Conservation (phyloP, 2,888 invertebrate genomes). For the Folsomia manolachei region DNA sequence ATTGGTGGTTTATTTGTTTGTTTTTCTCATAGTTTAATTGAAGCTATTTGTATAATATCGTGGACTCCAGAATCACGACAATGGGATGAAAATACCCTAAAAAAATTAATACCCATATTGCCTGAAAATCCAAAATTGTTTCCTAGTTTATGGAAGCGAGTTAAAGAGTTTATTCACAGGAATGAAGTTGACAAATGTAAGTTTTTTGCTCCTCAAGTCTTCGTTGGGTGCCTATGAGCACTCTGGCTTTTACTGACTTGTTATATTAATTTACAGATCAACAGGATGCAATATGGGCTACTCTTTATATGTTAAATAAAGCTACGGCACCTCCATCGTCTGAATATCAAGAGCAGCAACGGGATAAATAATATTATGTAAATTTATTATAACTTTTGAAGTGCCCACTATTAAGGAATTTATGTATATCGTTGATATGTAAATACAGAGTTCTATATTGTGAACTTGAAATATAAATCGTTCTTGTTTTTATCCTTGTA, state of each 20-base stretch:
- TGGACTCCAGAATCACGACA: conserved; percentile 34
- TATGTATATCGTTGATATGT: conserved; percentile 13
- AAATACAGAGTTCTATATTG: conserved; percentile 4
- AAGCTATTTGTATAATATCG: conserved; percentile 45
- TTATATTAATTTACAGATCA: conserved; percentile 34
- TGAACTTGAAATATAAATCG: neutral
- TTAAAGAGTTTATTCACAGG: conserved; percentile 37
- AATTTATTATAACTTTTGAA: conserved; percentile 38
- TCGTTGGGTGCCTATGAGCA: neutral
- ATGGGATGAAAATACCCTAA: conserved; percentile 39
- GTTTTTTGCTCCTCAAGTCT: neutral
- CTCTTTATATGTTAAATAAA: conserved; percentile 40
- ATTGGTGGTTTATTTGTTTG: too few species aligned
- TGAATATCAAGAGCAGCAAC: conserved; percentile 25
- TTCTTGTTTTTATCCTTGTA: neutral
- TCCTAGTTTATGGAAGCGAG: conserved; percentile 42
- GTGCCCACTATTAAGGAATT: conserved; percentile 36
- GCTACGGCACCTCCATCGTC: conserved; percentile 17
- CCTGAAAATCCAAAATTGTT: conserved; percentile 34
- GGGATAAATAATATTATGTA: conserved; percentile 23
- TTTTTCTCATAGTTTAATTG: conserved; percentile 45
- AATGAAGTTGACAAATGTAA: conserved; percentile 43
- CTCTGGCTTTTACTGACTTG: conserved; percentile 1
- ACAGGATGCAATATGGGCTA: conserved; percentile 43
- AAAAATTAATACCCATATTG: conserved; percentile 39